Base-by-base conservation (phyloP, 92 coral and sea anemone species). In the Parazoanthus atlanticus region DNA sequence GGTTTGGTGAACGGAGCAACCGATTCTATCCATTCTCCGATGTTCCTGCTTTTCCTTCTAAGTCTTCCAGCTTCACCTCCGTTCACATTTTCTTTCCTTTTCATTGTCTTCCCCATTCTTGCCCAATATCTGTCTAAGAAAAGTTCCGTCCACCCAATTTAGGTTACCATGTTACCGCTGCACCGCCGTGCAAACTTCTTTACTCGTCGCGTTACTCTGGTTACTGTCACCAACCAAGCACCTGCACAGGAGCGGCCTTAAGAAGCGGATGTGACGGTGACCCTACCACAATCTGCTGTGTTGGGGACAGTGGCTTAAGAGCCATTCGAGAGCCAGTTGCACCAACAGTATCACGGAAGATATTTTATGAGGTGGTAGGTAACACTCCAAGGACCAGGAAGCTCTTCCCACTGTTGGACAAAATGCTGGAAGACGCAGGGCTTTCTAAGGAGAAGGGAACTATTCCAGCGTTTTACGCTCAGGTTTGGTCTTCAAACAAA, bases 161-260 rank as follows among this genome's bases (percentile, higher is more conserved):
- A 84, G 87, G 78, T 28, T 32, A 28, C 67, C 16, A 25, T 19
- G 38, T 32, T 26, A 46, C 66, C 13, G 87, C 78, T 17, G 25
- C 38, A 84, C 17, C 31, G n/a, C 3, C 32, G 29, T 84, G 87
- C 52, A 74, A 9, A 25, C 90, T 94, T 33, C 91, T 73, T 65
- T 92, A 92, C 61, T 9, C 90, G 21, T 82, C 87, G n/a, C 64
- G 33, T 65, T 79, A 32, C 86, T n/a, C 25, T 80, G 96, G 96
- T 32, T 47, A 80, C 69, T 92, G 90, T 43, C 88, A 47, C 76
- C 85, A 87, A 77, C 90, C 86, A 34, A 61, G 31, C 23, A 76
- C 76, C 6, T 93, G 96, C 28, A 88, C 93, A 79, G 96, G 96
- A 28, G 93, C 96, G n/a, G 88, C 92, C 52, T 78, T 93, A 74